Evolutionary conservation across 2,888 invertebrate genomes (phyloP), one percentile per base, ranked within the genome.

Genomic region (Acronicta psi): DNA sequence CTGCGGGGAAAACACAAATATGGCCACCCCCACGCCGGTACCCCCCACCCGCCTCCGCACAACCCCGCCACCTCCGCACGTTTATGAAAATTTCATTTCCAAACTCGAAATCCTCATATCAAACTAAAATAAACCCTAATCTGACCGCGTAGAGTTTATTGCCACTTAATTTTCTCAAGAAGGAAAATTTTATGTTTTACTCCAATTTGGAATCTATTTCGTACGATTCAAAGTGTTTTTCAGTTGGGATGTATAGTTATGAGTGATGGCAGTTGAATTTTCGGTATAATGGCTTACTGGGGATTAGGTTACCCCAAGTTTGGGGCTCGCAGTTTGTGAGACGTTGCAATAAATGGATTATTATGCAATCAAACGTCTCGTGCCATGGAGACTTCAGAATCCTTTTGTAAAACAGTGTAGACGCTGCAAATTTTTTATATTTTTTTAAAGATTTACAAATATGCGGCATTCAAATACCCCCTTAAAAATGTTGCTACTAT

Each of bases 1-100:
- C 84, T 82, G 84, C 85, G 84, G 88, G 87, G 88, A 86, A 88
- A 87, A 91, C 85, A 90, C 89, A 89, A 89, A 90, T 86, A 89
- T 84, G 72, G 70, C 80, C 80, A 59, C 79, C 82, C 80, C 80
- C 69, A 64, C 38, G 50, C 36, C 47, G 51, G 25, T 53, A 25
- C 25, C 45, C 62, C 46, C 61, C 62, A 59, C 49, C 47, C 59
- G 36, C 60, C 68, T 59, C 71, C 34, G 60, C 64, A 23, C 60
- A 44, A 57, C 59, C 64, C 78, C 37, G 51, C 61, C 60, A 69
- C 73, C 66, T 53, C 69, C 77, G 69, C 81, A 86, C 88, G 88
- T 88, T 93, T 93, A 92, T 93, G 92, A 91, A 93, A 93, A 90
- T 92, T 91, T 92, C 91, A 94, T 94, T 93, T 92, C 87, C 88